These are phyloP conservation scores for Diadophis punctatus DNA, from an alignment of 2,113 vertebrate genomes.

Conservation along the genomic window DNA sequence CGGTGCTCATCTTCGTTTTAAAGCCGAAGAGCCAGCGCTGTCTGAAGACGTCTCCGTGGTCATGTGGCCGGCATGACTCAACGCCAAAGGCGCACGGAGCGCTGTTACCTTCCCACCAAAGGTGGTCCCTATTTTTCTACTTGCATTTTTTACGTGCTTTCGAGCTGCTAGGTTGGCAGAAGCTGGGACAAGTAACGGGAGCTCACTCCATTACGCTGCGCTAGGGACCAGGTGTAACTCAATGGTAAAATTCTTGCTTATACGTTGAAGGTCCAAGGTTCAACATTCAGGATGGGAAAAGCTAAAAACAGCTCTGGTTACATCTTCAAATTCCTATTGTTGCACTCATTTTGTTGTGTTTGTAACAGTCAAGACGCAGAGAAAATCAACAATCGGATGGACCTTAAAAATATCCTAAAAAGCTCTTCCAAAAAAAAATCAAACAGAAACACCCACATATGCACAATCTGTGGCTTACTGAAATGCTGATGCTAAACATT, in stretches of 20 bases:
- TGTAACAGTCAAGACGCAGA: constrained; percentile 25
- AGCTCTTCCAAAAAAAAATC: background rate
- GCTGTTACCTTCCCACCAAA: too few relatives aligned
- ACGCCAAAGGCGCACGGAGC: too few relatives aligned
- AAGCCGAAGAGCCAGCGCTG: too few relatives aligned
- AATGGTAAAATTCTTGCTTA: background rate
- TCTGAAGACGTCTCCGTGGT: too few relatives aligned
- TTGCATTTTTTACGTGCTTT: too few relatives aligned
- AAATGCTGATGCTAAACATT: background rate
- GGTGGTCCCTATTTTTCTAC: too few relatives aligned
- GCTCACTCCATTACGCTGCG: too few relatives aligned
- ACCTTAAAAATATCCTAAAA: background rate
- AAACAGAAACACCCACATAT: background rate
- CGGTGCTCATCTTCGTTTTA: too few relatives aligned
- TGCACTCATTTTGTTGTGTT: background rate
- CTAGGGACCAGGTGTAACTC: background rate
- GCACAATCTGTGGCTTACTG: background rate
- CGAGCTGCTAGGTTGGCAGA: too few relatives aligned
- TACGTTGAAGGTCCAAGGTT: background rate
- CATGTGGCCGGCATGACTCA: too few relatives aligned
- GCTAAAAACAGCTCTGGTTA: background rate
- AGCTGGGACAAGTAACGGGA: too few relatives aligned
- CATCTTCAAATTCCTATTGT: background rate
- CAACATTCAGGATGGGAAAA: background rate
- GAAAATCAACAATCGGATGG: background rate